A percentile compares a stretch with the other conserved stretches of the same genome.
These are phyloP conservation scores for Coracias cyanogaster DNA, from an alignment of 2,797 vertebrate genomes.

Conservation along the genomic window DNA sequence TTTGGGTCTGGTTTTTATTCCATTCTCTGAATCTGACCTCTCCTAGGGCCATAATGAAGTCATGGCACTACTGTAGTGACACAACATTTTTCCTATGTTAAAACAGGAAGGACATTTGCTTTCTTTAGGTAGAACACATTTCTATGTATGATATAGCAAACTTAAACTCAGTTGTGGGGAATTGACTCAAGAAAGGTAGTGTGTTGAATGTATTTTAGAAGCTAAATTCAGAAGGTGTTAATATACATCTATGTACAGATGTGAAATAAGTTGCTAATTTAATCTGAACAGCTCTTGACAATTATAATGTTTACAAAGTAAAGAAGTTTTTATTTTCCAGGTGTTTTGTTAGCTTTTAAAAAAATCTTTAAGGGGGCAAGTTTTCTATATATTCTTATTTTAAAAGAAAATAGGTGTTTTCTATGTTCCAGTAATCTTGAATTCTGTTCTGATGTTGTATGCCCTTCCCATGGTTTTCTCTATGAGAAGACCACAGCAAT, in stretches of 20 bases:
- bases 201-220: background rate
- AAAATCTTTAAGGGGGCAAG: background rate
- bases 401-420: background rate
- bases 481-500: background rate
- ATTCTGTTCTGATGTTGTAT: background rate
- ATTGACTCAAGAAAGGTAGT: background rate
- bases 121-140: background rate
- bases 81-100: background rate
- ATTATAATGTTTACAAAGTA: background rate
- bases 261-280: background rate
- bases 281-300: background rate
- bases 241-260: background rate
- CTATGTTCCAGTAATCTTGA: background rate
- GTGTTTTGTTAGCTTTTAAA: background rate
- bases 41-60: background rate
- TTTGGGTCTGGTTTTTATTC: background rate
- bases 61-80: background rate
- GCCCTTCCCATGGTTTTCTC: background rate
- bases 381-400: background rate
- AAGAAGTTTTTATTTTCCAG: background rate
- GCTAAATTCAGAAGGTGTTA: background rate
- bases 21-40: background rate
- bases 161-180: background rate
- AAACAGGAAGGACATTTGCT: background rate
- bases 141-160: background rate